phyloP scores from a whole-genome alignment of 2,797 vertebrate species.

The Xenopus petersii region DNA sequence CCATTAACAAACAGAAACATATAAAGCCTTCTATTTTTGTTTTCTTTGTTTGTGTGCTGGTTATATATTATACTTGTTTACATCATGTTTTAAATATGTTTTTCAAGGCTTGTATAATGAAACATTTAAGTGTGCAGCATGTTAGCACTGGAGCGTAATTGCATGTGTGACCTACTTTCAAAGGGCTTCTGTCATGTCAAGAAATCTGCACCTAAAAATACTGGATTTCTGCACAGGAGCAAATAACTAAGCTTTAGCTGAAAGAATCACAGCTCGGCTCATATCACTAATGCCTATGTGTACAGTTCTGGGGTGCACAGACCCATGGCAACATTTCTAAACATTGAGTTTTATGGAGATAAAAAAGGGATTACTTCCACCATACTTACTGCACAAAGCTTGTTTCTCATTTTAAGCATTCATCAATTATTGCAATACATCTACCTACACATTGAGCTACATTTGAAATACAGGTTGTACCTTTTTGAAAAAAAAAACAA shows the following conservation, averaged over 20 bases:
- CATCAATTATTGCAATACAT: too few relatives aligned
- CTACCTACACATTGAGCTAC: too few relatives aligned
- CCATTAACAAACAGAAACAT: too few relatives aligned
- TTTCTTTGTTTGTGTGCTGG: neutral
- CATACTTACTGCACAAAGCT: too few relatives aligned
- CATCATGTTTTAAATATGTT: neutral
- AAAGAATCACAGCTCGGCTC: conserved; percentile 38
- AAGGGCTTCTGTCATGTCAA: conserved; percentile 40
- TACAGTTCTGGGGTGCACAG: conserved; percentile 33
- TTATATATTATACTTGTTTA: conserved; percentile 21
- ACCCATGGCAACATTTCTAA: conserved; percentile 31
- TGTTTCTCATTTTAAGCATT: too few relatives aligned
- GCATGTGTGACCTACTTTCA: conserved; percentile 45
- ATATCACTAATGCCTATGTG: conserved; percentile 42
- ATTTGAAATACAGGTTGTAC: too few relatives aligned
- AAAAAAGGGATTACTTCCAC: neutral
- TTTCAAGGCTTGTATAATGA: conserved; percentile 29
- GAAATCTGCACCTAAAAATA: conserved; percentile 37
- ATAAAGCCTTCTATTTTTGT: too few relatives aligned
- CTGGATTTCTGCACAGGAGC: conserved; percentile 37
- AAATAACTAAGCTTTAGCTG: conserved; percentile 37
- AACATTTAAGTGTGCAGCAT: conserved; percentile 27
- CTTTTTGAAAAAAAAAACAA: too few relatives aligned
- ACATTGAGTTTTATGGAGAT: conserved; percentile 8
- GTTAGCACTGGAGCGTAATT: conserved; percentile 37